phyloP scores from a whole-genome alignment of 2,888 invertebrate genomes.

The Epinotia nisella region DNA sequence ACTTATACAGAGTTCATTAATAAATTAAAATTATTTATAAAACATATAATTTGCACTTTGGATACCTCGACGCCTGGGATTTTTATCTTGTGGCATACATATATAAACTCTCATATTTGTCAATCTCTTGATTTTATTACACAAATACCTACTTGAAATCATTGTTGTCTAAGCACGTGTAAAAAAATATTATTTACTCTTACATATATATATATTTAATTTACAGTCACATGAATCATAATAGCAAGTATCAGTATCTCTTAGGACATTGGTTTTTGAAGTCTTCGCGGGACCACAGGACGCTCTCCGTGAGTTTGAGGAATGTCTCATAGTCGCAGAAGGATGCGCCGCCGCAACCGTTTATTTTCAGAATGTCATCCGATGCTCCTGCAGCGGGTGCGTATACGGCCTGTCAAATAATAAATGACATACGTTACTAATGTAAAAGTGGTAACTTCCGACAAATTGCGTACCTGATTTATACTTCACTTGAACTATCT shows the following conservation, averaged over 20 bases:
- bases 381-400: conserved; percentile 70
- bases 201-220: too few species aligned
- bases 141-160: too few species aligned
- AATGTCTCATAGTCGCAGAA: conserved; percentile 82
- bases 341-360: conserved; percentile 71
- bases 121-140: background rate
- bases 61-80: background rate
- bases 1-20: background rate
- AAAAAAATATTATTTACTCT: background rate
- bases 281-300: conserved; percentile 59
- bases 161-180: background rate
- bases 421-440: background rate
- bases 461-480: too few species aligned
- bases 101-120: background rate
- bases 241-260: background rate
- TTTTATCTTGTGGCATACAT: background rate
- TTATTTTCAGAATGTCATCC: conserved; percentile 67
- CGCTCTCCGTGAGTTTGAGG: conserved; percentile 65
- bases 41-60: background rate
- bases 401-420: conserved; percentile 75
- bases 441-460: too few species aligned
- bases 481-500: too few species aligned
- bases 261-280: conserved; percentile 55
- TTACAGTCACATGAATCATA: too few species aligned
- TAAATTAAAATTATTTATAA: background rate